phyloP scores from a whole-genome alignment of 2,797 vertebrate genomes.

The Melanitta fusca region DNA sequence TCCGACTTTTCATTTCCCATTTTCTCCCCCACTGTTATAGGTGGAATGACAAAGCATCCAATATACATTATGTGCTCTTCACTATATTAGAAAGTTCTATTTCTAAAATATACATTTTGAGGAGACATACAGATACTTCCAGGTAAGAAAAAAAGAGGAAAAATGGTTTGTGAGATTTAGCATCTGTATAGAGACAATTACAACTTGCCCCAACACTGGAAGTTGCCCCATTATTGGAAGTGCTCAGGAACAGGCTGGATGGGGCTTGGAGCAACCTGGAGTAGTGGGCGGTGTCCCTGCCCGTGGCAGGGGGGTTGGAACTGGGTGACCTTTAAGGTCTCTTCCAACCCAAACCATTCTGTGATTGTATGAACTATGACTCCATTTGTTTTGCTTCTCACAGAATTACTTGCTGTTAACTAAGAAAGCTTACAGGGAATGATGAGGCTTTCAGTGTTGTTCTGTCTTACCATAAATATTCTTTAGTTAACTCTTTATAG shows the following conservation, averaged over 20 bases:
- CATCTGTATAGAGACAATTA: background rate
- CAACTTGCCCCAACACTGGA: background rate
- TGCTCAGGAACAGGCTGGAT: too few relatives aligned
- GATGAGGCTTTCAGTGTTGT: background rate
- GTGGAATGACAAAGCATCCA: conserved; percentile 94
- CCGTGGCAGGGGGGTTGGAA: too few relatives aligned
- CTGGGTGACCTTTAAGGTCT: too few relatives aligned
- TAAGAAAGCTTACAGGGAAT: background rate
- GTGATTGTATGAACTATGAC: too few relatives aligned
- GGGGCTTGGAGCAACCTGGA: too few relatives aligned
- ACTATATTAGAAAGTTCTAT: conserved; percentile 89
- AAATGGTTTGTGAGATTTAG: background rate
- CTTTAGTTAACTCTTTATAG: background rate
- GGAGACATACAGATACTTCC: conserved; percentile 89
- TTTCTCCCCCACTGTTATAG: conserved; percentile 70
- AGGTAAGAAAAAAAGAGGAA: conserved; percentile 77
- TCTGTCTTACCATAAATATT: background rate
- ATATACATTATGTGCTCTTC: conserved; percentile 93
- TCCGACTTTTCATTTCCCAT: conserved; percentile 22
- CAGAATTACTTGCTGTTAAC: background rate
- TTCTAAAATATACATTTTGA: conserved; percentile 89
- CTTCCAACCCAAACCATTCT: too few relatives aligned
- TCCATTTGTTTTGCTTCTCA: background rate
- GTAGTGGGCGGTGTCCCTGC: too few relatives aligned
- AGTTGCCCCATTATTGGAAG: too few relatives aligned